Evolutionary conservation across 2,113 vertebrate species (phyloP).

Genomic region (Manacus vitellinus): DNA sequence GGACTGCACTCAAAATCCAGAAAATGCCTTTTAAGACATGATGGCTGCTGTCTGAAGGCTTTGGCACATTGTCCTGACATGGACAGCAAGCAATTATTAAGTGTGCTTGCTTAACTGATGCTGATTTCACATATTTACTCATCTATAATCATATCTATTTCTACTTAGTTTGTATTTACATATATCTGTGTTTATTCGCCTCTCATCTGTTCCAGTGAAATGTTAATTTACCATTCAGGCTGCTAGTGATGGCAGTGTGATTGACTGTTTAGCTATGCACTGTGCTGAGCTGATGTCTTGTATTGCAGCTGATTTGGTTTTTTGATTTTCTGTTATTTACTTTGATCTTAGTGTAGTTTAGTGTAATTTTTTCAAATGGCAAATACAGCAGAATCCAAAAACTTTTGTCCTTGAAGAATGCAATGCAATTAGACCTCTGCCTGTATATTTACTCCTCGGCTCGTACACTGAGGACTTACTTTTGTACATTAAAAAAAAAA

Average conservation of each 20-base stretch:
- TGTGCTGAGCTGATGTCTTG: slow-evolving; percentile 4
- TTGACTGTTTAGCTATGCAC: slow-evolving; percentile 33
- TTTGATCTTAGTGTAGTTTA: slow-evolving; percentile 35
- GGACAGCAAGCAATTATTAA: slow-evolving; percentile 46
- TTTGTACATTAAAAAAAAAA: not conserved
- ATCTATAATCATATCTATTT: slow-evolving; percentile 60
- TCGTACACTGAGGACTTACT: not conserved
- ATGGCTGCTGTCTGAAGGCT: not conserved
- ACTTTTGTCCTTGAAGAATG: slow-evolving; percentile 52
- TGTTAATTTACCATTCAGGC: slow-evolving; percentile 43
- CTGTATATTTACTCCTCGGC: not conserved
- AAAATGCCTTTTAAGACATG: not conserved
- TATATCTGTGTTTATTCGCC: slow-evolving; percentile 56
- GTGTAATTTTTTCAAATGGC: slow-evolving; percentile 41
- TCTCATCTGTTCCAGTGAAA: slow-evolving; percentile 43
- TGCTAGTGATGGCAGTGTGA: slow-evolving; percentile 39
- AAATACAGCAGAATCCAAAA: slow-evolving; percentile 27
- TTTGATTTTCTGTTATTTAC: slow-evolving; percentile 64
- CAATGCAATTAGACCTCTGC: slow-evolving; percentile 18
- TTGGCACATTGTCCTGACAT: slow-evolving; percentile 2
- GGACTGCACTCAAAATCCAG: not conserved
- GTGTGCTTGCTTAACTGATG: slow-evolving; percentile 50
- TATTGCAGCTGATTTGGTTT: slow-evolving; percentile 48
- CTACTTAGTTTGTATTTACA: slow-evolving; percentile 64
- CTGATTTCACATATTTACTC: slow-evolving; percentile 63